Conservation (phyloP, 2,113 vertebrate genomes). For the human (Homo sapiens) region DNA sequence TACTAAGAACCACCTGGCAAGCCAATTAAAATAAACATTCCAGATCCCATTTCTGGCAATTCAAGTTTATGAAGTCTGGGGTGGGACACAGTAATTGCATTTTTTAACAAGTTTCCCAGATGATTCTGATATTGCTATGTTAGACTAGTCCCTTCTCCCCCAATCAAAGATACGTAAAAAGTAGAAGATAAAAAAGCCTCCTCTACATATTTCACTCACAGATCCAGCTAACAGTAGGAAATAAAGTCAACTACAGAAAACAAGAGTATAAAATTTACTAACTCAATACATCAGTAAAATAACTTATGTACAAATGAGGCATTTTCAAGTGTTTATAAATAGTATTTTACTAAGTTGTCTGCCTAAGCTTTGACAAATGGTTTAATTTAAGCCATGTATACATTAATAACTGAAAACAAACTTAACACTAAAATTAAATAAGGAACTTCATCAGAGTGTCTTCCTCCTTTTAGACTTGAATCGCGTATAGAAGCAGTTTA, state of each 20-base stretch:
- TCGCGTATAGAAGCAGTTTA: constrained; percentile 82
- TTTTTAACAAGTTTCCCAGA: neutral
- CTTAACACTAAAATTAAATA: constrained; percentile 48
- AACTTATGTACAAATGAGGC: constrained; percentile 67
- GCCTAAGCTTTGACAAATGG: constrained; percentile 60
- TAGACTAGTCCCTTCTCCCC: neutral
- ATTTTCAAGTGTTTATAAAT: constrained; percentile 38
- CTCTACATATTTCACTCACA: constrained; percentile 10
- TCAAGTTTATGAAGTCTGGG: neutral
- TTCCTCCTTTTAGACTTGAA: constrained; percentile 85
- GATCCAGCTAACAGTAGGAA: constrained; percentile 35
- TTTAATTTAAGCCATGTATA: constrained; percentile 54
- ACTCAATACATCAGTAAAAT: constrained; percentile 57
- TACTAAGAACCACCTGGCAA: constrained; percentile 1
- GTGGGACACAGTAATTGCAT: neutral
- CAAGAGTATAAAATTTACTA: constrained; percentile 67
- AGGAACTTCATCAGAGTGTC: constrained; percentile 81
- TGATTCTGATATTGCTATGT: neutral
- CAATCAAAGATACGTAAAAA: neutral
- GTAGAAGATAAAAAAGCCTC: neutral
- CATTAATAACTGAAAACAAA: constrained; percentile 62
- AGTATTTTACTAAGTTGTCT: constrained; percentile 50
- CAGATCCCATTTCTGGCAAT: neutral
- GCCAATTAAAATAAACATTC: constrained; percentile 2
- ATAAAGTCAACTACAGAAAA: constrained; percentile 69